Base-by-base conservation (phyloP, 2,888 invertebrate species). In the Xestia ashworthii region DNA sequence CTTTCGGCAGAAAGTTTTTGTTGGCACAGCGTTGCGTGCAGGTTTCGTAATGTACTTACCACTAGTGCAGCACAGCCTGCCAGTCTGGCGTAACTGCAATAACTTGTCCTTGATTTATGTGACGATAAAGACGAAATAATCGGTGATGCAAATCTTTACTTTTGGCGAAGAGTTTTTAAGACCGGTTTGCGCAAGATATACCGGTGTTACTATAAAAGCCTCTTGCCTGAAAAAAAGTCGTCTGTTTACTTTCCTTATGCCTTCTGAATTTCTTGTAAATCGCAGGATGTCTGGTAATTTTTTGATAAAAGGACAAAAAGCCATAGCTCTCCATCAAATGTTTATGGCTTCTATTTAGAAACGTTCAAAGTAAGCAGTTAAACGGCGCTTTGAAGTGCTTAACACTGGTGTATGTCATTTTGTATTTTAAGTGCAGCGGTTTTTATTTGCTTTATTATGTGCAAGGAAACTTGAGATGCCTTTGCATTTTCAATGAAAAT, bases 1-100 rank as follows among this genome's bases (percentile, higher is more conserved):
- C 94, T 95, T 95, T 95, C 92, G 94, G 93, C 93, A 92, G 93
- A 94, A 94, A 93, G 93, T 94, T 96, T 90, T 95, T 95, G 90
- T 92, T 82, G 87, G 88, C 80, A 85, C 86, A 81, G 86, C 84
- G 87, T 89, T 92, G 89, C 91, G 87, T 92, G 90, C 91, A 83
- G 87, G 91, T 95, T 95, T 93, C 91, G 89, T 93, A 94, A 94
- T 87, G 87, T 87, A 85, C 76, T 86, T 85, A 79, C 82, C 79
- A 77, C 77, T 78, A 81, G 67, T 81, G 80, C 81, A 75, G 81
- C 74, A 76, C 76, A 79, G 80, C 75, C 66, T 76, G 66, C 77
- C 82, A 85, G 83, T 78, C 87, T 90, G 90, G 90, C 89, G 91
- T 89, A 89, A 91, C 90, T 90, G 89, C 86, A 87, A 89, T 90